phyloP scores from a whole-genome alignment of 2,113 vertebrate genomes.

The Microcebus lehilahytsara region DNA sequence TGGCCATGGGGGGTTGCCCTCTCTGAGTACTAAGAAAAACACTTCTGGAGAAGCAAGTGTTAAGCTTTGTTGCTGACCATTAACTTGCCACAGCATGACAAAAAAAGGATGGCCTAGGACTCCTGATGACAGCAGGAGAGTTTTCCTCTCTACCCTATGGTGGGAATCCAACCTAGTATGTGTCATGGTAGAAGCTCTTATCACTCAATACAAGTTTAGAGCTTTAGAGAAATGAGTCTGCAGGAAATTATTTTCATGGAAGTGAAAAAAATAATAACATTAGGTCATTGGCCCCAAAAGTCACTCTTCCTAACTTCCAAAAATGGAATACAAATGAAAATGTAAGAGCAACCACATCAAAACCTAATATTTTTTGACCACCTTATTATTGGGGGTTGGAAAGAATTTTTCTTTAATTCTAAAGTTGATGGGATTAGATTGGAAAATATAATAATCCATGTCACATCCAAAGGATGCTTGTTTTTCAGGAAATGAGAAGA shows the following conservation, averaged over 20 bases:
- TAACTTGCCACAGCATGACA: not conserved
- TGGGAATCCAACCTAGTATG: not conserved
- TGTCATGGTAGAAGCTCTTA: not conserved
- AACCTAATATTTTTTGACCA: not conserved
- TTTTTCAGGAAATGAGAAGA: not conserved
- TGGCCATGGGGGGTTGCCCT: not conserved
- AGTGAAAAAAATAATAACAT: not conserved
- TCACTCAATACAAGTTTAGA: not conserved
- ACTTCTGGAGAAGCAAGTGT: not conserved
- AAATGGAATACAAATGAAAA: slow-evolving; percentile 23
- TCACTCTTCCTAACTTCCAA: not conserved
- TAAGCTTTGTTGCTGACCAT: not conserved
- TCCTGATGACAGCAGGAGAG: not conserved
- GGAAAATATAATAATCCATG: not conserved
- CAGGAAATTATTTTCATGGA: not conserved
- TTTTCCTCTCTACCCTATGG: not conserved
- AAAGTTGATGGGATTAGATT: not conserved
- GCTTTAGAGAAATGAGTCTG: not conserved
- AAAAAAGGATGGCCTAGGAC: not conserved
- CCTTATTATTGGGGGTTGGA: not conserved
- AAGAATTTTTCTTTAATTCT: not conserved
- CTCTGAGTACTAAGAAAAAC: not conserved
- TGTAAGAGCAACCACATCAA: not conserved
- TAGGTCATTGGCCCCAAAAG: not conserved
- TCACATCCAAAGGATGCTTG: not conserved